Evolutionary conservation across 2,113 vertebrate species (phyloP).

Genomic region (Sinocyclocheilus anshuiensis): DNA sequence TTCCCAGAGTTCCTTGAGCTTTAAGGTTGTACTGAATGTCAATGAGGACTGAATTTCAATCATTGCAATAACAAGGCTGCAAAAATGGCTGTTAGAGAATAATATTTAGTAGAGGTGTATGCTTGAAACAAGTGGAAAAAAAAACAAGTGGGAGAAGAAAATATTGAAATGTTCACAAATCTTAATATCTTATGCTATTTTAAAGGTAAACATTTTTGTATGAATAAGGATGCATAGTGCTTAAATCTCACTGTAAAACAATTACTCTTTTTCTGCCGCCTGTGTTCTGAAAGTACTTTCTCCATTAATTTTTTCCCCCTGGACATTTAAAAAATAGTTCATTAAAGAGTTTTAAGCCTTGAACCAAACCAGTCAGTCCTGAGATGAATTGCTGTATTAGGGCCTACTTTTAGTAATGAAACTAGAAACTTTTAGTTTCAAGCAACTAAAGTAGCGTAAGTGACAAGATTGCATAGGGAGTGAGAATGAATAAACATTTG

Average conservation of each 20-base stretch:
- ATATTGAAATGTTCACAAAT: not conserved
- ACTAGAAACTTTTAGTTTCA: not conserved
- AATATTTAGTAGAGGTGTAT: not conserved
- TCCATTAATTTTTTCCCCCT: not conserved
- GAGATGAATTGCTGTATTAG: not conserved
- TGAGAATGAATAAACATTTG: not conserved
- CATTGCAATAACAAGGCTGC: not conserved
- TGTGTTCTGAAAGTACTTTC: not conserved
- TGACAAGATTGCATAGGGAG: not conserved
- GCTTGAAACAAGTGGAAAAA: not conserved
- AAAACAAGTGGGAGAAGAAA: not conserved
- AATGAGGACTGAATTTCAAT: not conserved
- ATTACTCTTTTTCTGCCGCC: not conserved
- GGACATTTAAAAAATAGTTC: not conserved
- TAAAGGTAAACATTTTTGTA: not conserved
- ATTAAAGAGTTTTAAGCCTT: not conserved
- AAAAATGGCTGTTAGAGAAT: not conserved
- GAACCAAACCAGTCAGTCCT: not conserved
- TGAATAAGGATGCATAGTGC: not conserved
- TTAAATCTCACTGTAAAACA: not conserved
- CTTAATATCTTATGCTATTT: not conserved
- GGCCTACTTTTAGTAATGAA: not conserved
- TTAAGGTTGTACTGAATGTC: not conserved
- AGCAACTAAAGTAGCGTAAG: not conserved
- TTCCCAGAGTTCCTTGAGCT: conserved; percentile 25